Conservation (phyloP, 1,140 invertebrate genomes). For the Physella acuta region DNA sequence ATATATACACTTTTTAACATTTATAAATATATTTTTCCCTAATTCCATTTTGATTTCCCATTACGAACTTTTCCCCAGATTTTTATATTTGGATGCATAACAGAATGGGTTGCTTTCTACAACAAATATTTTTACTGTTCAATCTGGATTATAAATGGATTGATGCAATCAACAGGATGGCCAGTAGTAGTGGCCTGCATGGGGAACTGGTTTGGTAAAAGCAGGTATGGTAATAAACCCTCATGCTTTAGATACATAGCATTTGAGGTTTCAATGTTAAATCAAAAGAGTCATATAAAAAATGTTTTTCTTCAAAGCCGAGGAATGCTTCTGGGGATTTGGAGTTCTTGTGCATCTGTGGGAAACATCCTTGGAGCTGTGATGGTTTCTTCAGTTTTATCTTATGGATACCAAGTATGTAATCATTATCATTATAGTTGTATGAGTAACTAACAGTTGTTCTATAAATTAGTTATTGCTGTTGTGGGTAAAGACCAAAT, state of each 20-base stretch:
- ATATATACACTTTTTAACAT: too few species aligned
- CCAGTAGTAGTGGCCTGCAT: slow-evolving; percentile 91
- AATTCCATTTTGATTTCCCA: background rate
- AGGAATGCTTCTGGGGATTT: slow-evolving; percentile 62
- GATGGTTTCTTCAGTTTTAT: slow-evolving; percentile 58
- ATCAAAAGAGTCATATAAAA: background rate
- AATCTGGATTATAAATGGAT: slow-evolving; percentile 75
- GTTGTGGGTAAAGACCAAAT: too few species aligned
- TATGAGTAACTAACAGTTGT: too few species aligned
- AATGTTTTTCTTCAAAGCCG: slow-evolving; percentile 50
- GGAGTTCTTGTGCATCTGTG: slow-evolving; percentile 63
- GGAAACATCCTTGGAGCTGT: slow-evolving; percentile 64
- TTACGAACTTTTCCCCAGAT: slow-evolving; percentile 36
- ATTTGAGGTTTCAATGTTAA: too few species aligned
- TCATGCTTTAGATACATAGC: too few species aligned
- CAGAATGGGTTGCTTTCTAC: slow-evolving; percentile 61
- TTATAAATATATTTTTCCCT: slow-evolving; percentile 2
- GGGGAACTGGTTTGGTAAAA: slow-evolving; percentile 95
- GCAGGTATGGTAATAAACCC: too few species aligned
- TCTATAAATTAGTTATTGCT: too few species aligned
- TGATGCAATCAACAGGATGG: slow-evolving; percentile 90
- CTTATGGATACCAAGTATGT: slow-evolving; percentile 62
- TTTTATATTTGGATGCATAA: slow-evolving; percentile 62
- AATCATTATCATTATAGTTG: slow-evolving; percentile 1
- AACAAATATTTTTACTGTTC: slow-evolving; percentile 58